phyloP scores from a whole-genome alignment of 2,888 invertebrate genomes.

The Drosophila histrio region DNA sequence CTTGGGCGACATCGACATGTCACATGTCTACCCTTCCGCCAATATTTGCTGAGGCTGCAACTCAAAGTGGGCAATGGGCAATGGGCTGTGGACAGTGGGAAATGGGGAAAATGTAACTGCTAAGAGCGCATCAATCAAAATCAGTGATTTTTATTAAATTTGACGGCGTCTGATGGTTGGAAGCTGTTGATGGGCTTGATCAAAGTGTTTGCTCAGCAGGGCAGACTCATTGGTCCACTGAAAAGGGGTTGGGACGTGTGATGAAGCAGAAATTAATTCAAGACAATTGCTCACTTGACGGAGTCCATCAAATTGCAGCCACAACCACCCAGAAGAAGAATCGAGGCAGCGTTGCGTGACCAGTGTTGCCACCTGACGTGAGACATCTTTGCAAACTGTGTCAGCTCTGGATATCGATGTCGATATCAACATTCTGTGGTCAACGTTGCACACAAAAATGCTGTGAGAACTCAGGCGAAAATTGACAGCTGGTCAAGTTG shows the following conservation, averaged over 20 bases:
- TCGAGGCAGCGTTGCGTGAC: constrained; percentile 41
- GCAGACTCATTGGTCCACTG: constrained; percentile 1
- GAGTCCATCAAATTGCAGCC: constrained; percentile 23
- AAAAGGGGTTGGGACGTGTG: constrained; percentile 47
- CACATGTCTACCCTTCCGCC: constrained; percentile 70
- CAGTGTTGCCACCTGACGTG: constrained; percentile 52
- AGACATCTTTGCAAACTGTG: constrained; percentile 51
- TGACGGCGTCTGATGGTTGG: constrained; percentile 80
- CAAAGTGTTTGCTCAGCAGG: constrained; percentile 68
- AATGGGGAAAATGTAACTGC: constrained; percentile 14
- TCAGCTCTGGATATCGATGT: constrained; percentile 42
- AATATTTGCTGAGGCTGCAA: constrained; percentile 70
- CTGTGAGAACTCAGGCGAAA: constrained; percentile 38
- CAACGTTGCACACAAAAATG: constrained; percentile 22
- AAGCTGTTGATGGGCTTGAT: constrained; percentile 55
- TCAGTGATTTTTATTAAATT: constrained; percentile 83
- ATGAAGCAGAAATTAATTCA: constrained; percentile 76
- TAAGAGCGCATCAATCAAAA: constrained; percentile 82
- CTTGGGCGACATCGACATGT: constrained; percentile 55
- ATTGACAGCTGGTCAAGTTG: constrained; percentile 67
- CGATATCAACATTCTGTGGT: constrained; percentile 64
- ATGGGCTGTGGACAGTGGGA: constrained; percentile 9
- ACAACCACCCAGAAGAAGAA: constrained; percentile 29
- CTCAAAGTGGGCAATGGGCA: constrained; percentile 23
- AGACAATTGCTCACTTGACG: constrained; percentile 78